Conservation (phyloP, 2,113 vertebrate genomes). For the Ammodytes dubius region DNA sequence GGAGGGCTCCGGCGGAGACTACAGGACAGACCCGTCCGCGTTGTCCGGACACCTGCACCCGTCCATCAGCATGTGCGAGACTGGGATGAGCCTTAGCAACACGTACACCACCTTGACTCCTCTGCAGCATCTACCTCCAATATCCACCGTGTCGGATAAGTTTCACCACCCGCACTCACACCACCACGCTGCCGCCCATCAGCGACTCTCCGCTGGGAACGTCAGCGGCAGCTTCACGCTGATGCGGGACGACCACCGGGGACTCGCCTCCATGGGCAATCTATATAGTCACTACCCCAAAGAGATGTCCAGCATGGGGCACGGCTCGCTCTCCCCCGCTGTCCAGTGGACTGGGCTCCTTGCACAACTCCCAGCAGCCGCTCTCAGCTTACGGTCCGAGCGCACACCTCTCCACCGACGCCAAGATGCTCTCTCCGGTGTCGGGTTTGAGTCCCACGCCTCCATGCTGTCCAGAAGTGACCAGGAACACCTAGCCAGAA, state of each 20-base stretch:
- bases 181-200: slow-evolving; percentile 89
- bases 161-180: slow-evolving; percentile 94
- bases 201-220: slow-evolving; percentile 90
- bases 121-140: slow-evolving; percentile 96
- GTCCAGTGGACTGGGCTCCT: slow-evolving; percentile 92
- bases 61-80: slow-evolving; percentile 98
- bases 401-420: slow-evolving; percentile 90
- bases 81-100: slow-evolving; percentile 93
- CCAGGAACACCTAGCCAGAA: slow-evolving; percentile 92
- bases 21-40: slow-evolving; percentile 89
- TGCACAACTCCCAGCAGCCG: slow-evolving; percentile 94
- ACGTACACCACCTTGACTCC: slow-evolving; percentile 97
- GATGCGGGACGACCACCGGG: slow-evolving; percentile 95
- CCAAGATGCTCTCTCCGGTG: slow-evolving; percentile 93
- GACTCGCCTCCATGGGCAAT: slow-evolving; percentile 94
- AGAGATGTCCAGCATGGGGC: slow-evolving; percentile 95
- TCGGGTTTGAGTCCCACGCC: slow-evolving; percentile 93
- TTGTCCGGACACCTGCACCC: slow-evolving; percentile 93
- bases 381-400: slow-evolving; percentile 91
- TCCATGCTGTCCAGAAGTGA: slow-evolving; percentile 93
- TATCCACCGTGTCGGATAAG: slow-evolving; percentile 96
- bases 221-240: slow-evolving; percentile 97
- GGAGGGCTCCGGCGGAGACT: slow-evolving; percentile 90
- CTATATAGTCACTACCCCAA: slow-evolving; percentile 97
- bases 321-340: slow-evolving; percentile 92